A percentile compares a stretch with the other conserved stretches of the same genome.
These are phyloP conservation scores for Ranitomeya imitator DNA, from an alignment of 2,113 vertebrate genomes.

Conservation along the genomic window DNA sequence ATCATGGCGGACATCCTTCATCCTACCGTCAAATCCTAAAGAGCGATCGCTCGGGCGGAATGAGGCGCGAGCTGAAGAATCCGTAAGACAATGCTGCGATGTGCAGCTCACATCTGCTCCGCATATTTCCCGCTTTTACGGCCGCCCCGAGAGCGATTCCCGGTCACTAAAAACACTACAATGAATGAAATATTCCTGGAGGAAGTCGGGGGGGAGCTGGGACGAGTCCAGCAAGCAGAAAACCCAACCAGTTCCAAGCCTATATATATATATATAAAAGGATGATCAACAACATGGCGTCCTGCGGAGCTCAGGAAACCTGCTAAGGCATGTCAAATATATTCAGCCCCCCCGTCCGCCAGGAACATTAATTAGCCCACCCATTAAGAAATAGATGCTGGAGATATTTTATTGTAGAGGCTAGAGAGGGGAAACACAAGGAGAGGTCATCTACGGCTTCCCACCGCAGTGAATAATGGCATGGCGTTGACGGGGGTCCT, in stretches of 20 bases:
- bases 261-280: not conserved
- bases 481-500: not conserved
- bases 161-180: slow-evolving; percentile 66
- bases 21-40: not conserved
- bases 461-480: not conserved
- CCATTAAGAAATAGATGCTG: not conserved
- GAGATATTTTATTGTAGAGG: not conserved
- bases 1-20: not conserved
- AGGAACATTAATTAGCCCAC: slow-evolving; percentile 31
- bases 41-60: not conserved
- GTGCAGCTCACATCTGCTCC: slow-evolving; percentile 77
- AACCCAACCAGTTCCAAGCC: slow-evolving; percentile 27
- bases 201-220: slow-evolving; percentile 48
- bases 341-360: not conserved
- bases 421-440: not conserved
- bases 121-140: slow-evolving; percentile 72
- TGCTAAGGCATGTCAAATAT: not conserved
- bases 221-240: slow-evolving; percentile 31
- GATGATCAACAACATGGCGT: slow-evolving; percentile 23
- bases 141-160: slow-evolving; percentile 69
- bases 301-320: slow-evolving; percentile 10
- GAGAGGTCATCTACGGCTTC: not conserved
- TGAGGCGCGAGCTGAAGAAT: not conserved
- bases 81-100: not conserved
- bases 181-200: slow-evolving; percentile 65